A percentile compares a stretch with the other conserved stretches of the same genome.
These are phyloP conservation scores for Vimba vimba DNA, from an alignment of 2,113 vertebrate genomes.

Conservation along the genomic window DNA sequence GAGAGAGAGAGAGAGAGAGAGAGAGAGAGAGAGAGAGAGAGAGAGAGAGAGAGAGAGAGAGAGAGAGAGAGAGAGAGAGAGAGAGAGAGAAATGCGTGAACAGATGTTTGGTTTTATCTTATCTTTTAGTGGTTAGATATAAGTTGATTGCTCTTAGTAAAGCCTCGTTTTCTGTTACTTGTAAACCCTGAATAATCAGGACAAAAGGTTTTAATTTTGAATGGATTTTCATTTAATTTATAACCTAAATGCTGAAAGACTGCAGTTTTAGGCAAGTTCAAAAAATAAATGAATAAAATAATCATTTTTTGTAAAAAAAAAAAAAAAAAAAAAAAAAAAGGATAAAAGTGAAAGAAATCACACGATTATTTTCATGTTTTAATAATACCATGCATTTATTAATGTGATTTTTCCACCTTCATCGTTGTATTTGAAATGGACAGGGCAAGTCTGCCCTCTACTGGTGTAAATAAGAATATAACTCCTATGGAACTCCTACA, in stretches of 20 bases:
- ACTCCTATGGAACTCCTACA: not conserved
- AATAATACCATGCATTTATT: not conserved
- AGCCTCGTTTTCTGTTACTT: not conserved
- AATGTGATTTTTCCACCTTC: not conserved
- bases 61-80: not conserved
- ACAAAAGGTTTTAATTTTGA: not conserved
- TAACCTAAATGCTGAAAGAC: not conserved
- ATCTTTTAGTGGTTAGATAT: constrained; percentile 8
- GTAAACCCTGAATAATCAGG: not conserved
- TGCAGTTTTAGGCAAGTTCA: not conserved
- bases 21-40: not conserved
- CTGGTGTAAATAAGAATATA: constrained; percentile 41
- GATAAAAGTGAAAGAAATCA: not conserved
- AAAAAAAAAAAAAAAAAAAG: not conserved
- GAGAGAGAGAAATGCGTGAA: not conserved
- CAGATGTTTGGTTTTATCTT: constrained; percentile 26
- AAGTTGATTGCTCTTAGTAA: constrained; percentile 6
- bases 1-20: not conserved
- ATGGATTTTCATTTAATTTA: not conserved
- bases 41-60: not conserved
- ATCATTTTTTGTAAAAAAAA: not conserved
- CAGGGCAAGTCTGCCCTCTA: constrained; percentile 64
- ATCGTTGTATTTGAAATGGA: not conserved
- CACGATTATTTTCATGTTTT: not conserved
- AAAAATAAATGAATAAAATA: not conserved